phyloP scores from a whole-genome alignment of 2,888 invertebrate genomes.

The Diarsia rubi region DNA sequence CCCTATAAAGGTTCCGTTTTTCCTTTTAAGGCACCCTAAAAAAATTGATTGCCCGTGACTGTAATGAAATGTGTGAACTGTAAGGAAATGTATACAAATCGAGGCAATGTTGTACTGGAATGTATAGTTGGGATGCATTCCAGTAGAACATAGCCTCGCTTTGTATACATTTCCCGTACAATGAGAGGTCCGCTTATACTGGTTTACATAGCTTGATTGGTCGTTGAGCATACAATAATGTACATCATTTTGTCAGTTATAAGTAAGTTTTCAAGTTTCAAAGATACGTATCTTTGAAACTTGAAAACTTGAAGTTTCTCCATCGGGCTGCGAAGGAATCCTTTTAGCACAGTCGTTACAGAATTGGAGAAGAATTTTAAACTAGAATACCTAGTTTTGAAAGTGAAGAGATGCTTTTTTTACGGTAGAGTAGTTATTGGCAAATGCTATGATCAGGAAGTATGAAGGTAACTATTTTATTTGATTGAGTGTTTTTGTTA shows the following conservation, averaged over 20 bases:
- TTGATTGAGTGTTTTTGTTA: neutral
- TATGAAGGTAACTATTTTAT: neutral
- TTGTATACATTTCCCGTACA: no score
- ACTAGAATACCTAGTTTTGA: neutral
- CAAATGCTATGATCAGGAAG: neutral
- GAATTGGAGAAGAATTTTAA: constrained; percentile 5
- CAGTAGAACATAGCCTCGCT: no score
- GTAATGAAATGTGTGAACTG: no score
- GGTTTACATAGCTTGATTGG: neutral
- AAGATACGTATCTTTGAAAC: neutral
- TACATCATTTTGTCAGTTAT: neutral
- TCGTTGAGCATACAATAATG: no score
- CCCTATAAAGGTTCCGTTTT: no score
- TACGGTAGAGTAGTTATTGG: neutral
- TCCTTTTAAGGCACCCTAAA: no score
- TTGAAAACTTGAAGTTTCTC: neutral
- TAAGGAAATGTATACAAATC: no score
- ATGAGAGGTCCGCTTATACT: no score
- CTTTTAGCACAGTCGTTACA: neutral
- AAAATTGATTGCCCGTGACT: no score
- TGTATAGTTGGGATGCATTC: no score
- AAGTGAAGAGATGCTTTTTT: neutral
- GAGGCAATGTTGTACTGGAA: no score
- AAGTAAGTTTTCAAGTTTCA: neutral
- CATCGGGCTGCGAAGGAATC: neutral